A percentile compares a stretch with the other conserved stretches of the same genome.
Conservation (phyloP, 2,888 invertebrate species). For the Conistra vaccinii region DNA sequence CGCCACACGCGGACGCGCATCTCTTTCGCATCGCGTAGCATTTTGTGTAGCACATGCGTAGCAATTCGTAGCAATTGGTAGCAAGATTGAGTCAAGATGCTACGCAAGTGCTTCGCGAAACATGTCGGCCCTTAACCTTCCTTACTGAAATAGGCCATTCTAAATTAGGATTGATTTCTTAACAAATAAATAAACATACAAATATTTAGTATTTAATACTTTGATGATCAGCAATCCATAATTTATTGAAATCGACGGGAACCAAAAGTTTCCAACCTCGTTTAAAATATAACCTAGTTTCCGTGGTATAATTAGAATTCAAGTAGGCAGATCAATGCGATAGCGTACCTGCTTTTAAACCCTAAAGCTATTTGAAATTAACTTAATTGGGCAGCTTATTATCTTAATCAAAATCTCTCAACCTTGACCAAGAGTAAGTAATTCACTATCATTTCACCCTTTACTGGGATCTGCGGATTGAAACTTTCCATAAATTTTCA, state of each 20-base stretch:
- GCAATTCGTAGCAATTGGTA: slow-evolving; percentile 3
- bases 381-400: not conserved
- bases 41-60: no score
- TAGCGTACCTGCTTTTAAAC: not conserved
- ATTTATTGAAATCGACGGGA: not conserved
- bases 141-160: not conserved
- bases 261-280: not conserved
- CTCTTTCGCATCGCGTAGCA: not conserved
- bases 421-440: slow-evolving; percentile 3
- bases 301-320: not conserved
- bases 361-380: not conserved
- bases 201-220: no score
- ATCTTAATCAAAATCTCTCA: slow-evolving; percentile 3
- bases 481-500: slow-evolving; percentile 13
- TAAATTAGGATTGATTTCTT: not conserved
- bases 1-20: not conserved
- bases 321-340: not conserved
- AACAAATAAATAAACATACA: no score
- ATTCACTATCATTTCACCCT: not conserved
- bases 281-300: not conserved
- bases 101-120: not conserved
- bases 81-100: not conserved
- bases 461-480: not conserved
- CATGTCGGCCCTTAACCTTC: not conserved
- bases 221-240: not conserved